Evolutionary conservation across 2,888 invertebrate species (phyloP), one percentile per base, ranked within the genome.

Genomic region (Sialis fuliginosa): DNA sequence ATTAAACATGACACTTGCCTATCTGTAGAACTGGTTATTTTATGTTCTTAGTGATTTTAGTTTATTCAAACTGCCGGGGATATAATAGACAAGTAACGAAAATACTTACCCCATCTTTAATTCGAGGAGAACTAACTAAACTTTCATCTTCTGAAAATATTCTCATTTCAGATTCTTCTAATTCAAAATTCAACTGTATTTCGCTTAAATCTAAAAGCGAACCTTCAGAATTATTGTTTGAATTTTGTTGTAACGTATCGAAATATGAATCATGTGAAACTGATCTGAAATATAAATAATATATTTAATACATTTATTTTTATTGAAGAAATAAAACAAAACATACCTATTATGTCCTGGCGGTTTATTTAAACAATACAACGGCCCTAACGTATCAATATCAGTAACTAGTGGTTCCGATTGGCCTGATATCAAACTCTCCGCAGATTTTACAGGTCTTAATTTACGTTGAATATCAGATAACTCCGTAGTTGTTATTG

Each of bases 211-310:
- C 89, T 31, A 78, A 63, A 10, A 71, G 48, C 50, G 66, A 54
- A 55, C 64, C 59, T 57, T 71, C 54, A 51, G 68, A 55, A 58
- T 69, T 65, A 52, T 64, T 63, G 49, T 64, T 64, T 6, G 65
- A 65, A 22, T 22, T 22, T 48, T 64, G 81, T 72, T 67, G 79
- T 71, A 72, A 76, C 55, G 72, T 79, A 70, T 91, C 90, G 67
- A 92, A 92, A 67, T 92, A 92, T 1, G 91, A 92, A 63, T 92
- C 92, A 64, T 92, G 91, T 0, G 90, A 90, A 0, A 90, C 86
- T 1, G 90, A 90, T 43, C 81, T 74, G 53, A 0, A 50, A 56
- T 51, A 39, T 33, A 10, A 6, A 45, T 39, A 31, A 12, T 9
- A 45, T n/a, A 22, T 9, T 35, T 35, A 48, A 22, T 22, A 10